These are phyloP conservation scores for Nasonovia ribisnigri DNA, from an alignment of 2,888 invertebrate genomes.

Conservation along the genomic window DNA sequence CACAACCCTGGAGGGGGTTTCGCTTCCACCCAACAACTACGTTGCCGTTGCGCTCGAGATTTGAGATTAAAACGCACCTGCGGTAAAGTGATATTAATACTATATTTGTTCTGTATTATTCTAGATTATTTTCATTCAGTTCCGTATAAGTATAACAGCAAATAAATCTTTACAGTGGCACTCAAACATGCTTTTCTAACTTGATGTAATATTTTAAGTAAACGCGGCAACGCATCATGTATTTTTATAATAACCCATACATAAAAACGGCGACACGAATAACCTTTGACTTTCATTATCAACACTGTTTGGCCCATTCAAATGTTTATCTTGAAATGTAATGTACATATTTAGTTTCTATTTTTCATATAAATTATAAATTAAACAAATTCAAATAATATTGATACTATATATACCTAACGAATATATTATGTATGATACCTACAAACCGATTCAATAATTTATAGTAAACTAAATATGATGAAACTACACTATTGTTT, in stretches of 20 bases:
- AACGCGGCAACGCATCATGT: neutral
- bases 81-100: neutral
- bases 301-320: neutral
- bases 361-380: neutral
- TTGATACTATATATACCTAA: neutral
- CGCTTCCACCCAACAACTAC: slow-evolving; percentile 3
- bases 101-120: neutral
- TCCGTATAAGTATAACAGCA: neutral
- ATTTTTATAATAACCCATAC: neutral
- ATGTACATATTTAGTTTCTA: neutral
- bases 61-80: neutral
- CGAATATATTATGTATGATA: neutral
- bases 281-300: slow-evolving; percentile 30
- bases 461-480: neutral
- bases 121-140: slow-evolving; percentile 4
- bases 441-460: neutral
- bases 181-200: neutral
- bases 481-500: neutral
- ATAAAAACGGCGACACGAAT: neutral
- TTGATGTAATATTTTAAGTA: neutral
- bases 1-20: slow-evolving; percentile 18
- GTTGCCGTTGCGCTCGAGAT: slow-evolving; percentile 24
- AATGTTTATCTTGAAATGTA: neutral
- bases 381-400: neutral
- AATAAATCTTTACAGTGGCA: neutral